Base-by-base conservation (phyloP, 2,888 invertebrate genomes). In the Drosophila monieri region DNA sequence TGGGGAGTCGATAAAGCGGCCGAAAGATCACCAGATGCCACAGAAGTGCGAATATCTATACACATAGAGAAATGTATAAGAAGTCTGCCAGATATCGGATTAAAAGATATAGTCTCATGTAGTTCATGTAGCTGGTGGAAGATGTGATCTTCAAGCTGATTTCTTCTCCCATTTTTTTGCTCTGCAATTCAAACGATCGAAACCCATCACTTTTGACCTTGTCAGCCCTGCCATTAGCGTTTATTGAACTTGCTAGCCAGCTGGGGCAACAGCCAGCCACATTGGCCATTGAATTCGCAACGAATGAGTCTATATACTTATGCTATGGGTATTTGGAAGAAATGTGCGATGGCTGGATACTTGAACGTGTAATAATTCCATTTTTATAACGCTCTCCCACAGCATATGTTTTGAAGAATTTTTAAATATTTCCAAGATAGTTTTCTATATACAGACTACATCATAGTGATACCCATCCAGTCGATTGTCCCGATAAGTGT, bases 161-260 rank as follows among this genome's bases (percentile, higher is more conserved):
- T 1, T 6, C 1, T 25, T 8, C 6, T 25, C 8, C 3, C 0
- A 25, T 27, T 32, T n/a, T 61, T 27, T 62, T 47, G 46, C 30
- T 18, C 23, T 23, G 60, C 47, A 35, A 15, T 39, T 3, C n/a
- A 23, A 60, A 61, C 49, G 32, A 70, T 53, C 39, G 21, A 64
- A 37, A 52, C 54, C 72, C 61, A 84, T 72, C 41, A 69, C 53
- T 64, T 44, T 58, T 72, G 81, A 88, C 88, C 88, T 87, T 83
- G 88, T 49, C 81, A 60, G 70, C 73, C 61, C 48, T 65, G 54
- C 48, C 53, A 48, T 44, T 44, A 48, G 70, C 88, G 83, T 83
- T 83, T 83, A 84, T 87, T 83, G 83, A 83, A 83, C 88, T 85
- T 47, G 30, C 15, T 64, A 61, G 51, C 15, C 60, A 61, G 51